phyloP scores from a whole-genome alignment of 2,113 vertebrate genomes.

The Cavia porcellus region DNA sequence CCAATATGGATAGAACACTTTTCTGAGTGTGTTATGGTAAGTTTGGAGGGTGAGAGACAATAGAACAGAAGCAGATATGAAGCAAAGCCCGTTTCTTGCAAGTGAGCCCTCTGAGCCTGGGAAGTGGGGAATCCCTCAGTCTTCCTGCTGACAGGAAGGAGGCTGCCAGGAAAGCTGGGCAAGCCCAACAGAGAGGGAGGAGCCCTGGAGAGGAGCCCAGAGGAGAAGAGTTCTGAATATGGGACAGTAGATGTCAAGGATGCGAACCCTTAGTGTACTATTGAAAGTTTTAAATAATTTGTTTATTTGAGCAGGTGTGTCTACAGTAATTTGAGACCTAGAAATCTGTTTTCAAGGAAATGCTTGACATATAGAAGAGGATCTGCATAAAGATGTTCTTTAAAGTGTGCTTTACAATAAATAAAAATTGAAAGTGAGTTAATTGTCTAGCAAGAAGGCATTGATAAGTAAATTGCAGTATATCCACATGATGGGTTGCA shows the following conservation, averaged over 20 bases:
- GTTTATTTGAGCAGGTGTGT: not conserved
- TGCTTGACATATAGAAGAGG: not conserved
- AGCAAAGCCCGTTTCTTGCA: not conserved
- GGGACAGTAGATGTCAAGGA: not conserved
- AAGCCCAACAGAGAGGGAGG: not conserved
- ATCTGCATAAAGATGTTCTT: not conserved
- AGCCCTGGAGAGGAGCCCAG: not conserved
- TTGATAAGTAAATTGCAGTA: not conserved
- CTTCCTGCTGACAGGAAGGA: not conserved
- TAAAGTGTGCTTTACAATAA: not conserved
- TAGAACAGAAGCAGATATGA: not conserved
- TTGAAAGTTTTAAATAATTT: conserved; percentile 20
- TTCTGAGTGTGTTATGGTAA: not conserved
- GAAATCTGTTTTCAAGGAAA: conserved; percentile 26
- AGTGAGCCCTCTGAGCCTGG: not conserved
- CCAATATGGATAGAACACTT: not conserved
- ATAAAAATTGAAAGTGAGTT: conserved; percentile 31
- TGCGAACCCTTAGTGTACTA: not conserved
- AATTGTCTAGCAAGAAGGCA: not conserved
- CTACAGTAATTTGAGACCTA: not conserved
- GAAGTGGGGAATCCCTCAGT: not conserved
- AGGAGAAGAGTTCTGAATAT: not conserved
- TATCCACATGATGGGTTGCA: not conserved
- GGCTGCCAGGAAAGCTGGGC: not conserved
- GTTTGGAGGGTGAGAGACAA: not conserved